Conservation (phyloP, 2,113 vertebrate genomes). For the Prunella fulvescens region DNA sequence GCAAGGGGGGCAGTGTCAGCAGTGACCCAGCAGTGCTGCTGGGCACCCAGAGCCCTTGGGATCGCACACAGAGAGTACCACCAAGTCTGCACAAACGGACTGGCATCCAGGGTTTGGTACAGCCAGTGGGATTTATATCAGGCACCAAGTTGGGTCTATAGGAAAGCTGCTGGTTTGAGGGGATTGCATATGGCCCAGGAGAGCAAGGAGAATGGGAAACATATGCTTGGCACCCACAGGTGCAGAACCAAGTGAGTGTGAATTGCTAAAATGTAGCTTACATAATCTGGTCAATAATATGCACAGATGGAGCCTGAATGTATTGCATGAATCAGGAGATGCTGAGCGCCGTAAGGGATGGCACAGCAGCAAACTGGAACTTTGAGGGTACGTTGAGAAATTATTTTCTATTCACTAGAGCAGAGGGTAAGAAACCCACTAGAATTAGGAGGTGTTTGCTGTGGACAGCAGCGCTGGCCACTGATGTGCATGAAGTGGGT, state of each 20-base stretch:
- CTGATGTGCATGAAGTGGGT: not conserved
- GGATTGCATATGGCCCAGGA: slow-evolving; percentile 33
- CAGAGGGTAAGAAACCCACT: not conserved
- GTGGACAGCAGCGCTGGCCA: not conserved
- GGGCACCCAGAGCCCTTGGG: not conserved
- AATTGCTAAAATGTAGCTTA: slow-evolving; percentile 50
- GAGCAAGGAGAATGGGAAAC: slow-evolving; percentile 41
- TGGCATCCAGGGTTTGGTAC: not conserved
- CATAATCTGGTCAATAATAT: slow-evolving; percentile 50
- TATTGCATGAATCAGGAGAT: not conserved
- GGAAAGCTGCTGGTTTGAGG: not conserved
- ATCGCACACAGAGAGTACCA: not conserved
- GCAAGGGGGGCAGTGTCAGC: not conserved
- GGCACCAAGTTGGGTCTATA: not conserved
- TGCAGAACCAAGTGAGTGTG: slow-evolving; percentile 34
- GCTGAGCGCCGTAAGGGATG: not conserved
- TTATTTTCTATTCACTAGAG: not conserved
- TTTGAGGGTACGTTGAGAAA: not conserved
- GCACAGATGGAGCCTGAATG: slow-evolving; percentile 47
- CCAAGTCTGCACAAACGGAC: not conserved
- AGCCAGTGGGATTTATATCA: not conserved
- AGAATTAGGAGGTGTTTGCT: not conserved
- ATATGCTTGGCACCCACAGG: slow-evolving; percentile 60
- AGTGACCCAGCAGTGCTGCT: not conserved
- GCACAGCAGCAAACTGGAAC: not conserved